Evolutionary conservation across 2,113 vertebrate species (phyloP).

Genomic region (Ceyx melanurus): DNA sequence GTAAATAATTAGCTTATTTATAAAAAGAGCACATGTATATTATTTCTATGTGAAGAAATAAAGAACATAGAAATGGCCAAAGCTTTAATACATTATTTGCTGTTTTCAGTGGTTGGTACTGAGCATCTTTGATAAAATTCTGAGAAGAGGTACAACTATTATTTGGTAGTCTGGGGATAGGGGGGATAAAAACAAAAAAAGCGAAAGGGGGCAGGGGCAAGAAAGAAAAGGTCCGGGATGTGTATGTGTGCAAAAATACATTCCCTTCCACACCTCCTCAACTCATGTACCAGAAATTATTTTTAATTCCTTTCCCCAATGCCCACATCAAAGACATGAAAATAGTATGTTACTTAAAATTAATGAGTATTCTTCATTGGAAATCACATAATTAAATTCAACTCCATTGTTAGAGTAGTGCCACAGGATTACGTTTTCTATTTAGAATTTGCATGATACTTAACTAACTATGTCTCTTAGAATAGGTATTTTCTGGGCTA

Average conservation of each 20-base stretch:
- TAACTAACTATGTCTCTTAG: neutral
- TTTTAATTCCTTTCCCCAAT: neutral
- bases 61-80: neutral
- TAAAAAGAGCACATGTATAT: neutral
- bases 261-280: neutral
- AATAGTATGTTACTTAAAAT: neutral
- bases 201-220: fast-evolving
- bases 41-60: neutral
- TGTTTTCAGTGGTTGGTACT: neutral
- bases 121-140: neutral
- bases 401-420: neutral
- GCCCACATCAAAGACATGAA: neutral
- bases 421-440: neutral
- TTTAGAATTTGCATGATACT: neutral
- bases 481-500: neutral
- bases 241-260: too few species aligned
- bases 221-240: neutral
- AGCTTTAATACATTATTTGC: neutral
- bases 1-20: neutral
- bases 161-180: neutral
- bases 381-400: neutral
- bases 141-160: neutral
- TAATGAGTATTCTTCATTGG: neutral
- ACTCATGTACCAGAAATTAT: neutral
- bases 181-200: too few species aligned